Base-by-base conservation (phyloP, 2,797 vertebrate species). In the Megalops cyprinoides region DNA sequence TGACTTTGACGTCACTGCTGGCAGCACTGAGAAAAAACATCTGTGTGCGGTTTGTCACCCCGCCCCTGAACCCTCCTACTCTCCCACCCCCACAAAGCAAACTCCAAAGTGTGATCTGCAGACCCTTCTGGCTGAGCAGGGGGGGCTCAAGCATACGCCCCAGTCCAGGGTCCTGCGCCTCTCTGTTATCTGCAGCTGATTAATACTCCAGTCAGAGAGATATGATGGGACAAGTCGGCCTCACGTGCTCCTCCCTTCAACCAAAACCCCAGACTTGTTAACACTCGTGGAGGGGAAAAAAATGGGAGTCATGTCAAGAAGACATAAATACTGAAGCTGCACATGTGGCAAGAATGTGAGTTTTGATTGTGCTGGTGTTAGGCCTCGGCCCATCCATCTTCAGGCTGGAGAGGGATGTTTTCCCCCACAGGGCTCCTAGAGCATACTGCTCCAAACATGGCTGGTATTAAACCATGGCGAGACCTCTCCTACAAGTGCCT, bases 101-200 rank as follows among this genome's bases (percentile, higher is more conserved):
- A 53, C 28, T 37, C 28, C 7, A 28, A 49, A 28, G 74, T n/a
- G 25, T 31, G 74, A 74, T 1, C 51, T 53, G 8, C 51, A 53
- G 74, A 34, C 31, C 25, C 49, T 25, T 37, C 34, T 37, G 48
- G 48, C 51, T 39, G 20, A 37, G 55, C 15, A n/a, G n/a, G 14
- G 23, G 48, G 49, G 74, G 49, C 31, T 56, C 28, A 12, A 34
- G 49, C 44, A 53, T 8, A 48, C 49, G 4, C 44, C 49, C 74
- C 51, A 37, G 51, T 18, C 31, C 18, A 34, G 51, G 34, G 9
- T 18, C 74, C 31, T 9, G 18, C 9, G 34, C 51, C 20, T 76
- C n/a, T 20, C 74, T 55, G 74, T 37, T 76, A 76, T 76, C 74
- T 76, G 51, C 3, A 28, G 51, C 51, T 76, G 74, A 76, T 55